Conservation (phyloP, 1,140 invertebrate species). For the Globodera rostochiensis region DNA sequence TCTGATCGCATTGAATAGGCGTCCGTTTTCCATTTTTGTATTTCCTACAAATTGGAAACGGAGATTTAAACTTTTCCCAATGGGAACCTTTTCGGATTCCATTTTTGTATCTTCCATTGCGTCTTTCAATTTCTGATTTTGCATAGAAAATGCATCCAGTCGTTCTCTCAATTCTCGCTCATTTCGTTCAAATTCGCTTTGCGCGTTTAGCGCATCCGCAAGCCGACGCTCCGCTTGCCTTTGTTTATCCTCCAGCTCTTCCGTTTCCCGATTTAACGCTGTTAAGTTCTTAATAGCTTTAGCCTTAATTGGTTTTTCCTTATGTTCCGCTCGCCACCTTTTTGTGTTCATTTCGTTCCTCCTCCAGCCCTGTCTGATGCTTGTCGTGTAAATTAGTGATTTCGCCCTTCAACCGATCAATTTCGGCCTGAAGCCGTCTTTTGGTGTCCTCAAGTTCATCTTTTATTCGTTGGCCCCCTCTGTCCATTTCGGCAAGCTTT, state of each 20-base stretch:
- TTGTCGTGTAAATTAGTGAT: constrained; percentile 57
- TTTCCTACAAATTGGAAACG: constrained; percentile 42
- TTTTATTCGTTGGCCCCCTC: constrained; percentile 38
- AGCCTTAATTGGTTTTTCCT: not conserved
- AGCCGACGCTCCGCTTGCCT: constrained; percentile 52
- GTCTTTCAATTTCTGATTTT: constrained; percentile 62
- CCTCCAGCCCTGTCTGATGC: constrained; percentile 61
- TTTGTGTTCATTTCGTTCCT: constrained; percentile 59
- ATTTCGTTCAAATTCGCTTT: constrained; percentile 58
- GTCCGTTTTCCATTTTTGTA: constrained; percentile 66
- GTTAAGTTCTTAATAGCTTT: constrained; percentile 54
- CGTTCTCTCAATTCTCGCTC: constrained; percentile 61
- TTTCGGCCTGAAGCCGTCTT: constrained; percentile 59
- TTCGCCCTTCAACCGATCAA: constrained; percentile 60
- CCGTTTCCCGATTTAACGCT: constrained; percentile 51
- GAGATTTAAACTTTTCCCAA: not conserved
- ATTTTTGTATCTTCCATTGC: constrained; percentile 61
- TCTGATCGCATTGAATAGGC: constrained; percentile 59
- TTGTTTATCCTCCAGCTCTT: constrained; percentile 60
- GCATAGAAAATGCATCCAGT: constrained; percentile 40
- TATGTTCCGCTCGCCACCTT: constrained; percentile 39
- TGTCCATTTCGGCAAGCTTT: constrained; percentile 51
- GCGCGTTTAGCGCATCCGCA: constrained; percentile 60
- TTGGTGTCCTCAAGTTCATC: constrained; percentile 59
- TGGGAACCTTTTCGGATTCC: constrained; percentile 56